A percentile compares a stretch with the other conserved stretches of the same genome.
phyloP scores from a whole-genome alignment of 2,888 invertebrate genomes.

The Habroteleia sp. region DNA sequence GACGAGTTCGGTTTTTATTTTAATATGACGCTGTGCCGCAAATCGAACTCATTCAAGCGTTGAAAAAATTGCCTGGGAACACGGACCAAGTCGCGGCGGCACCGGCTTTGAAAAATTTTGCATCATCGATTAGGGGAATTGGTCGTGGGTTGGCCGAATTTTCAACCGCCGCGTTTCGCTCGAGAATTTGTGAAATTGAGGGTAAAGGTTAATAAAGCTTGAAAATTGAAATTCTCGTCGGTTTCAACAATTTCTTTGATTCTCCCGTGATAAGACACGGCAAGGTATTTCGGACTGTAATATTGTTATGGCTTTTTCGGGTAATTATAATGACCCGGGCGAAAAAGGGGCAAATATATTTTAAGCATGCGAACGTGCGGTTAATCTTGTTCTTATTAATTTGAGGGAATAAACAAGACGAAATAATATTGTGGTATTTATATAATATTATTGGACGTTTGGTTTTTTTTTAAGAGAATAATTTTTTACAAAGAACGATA shows the following conservation, averaged over 20 bases:
- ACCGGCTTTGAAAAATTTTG: conserved; percentile 38
- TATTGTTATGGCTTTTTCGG: too few species aligned
- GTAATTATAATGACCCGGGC: too few species aligned
- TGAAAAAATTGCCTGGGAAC: conserved; percentile 28
- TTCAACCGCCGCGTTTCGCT: not conserved
- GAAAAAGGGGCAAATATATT: too few species aligned
- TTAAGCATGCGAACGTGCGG: too few species aligned
- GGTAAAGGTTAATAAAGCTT: conserved; percentile 10
- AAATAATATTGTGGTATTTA: too few species aligned
- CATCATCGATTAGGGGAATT: conserved; percentile 30
- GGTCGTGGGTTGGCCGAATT: conserved; percentile 6
- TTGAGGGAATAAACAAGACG: too few species aligned
- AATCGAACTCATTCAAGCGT: conserved; percentile 41
- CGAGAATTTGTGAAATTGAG: conserved; percentile 6
- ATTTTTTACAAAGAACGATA: too few species aligned
- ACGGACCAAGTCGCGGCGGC: conserved; percentile 1
- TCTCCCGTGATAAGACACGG: not conserved
- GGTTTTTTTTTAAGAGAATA: too few species aligned
- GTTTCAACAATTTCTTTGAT: not conserved
- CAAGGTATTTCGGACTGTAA: too few species aligned
- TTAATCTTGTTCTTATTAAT: too few species aligned
- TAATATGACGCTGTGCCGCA: conserved; percentile 19
- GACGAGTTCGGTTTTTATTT: conserved; percentile 34
- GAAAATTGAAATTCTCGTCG: conserved; percentile 13
- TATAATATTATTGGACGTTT: too few species aligned